Evolutionary conservation across 2,797 vertebrate genomes (phyloP), one percentile per base, ranked within the genome.

Genomic region (Dendrocincla tyrannina): DNA sequence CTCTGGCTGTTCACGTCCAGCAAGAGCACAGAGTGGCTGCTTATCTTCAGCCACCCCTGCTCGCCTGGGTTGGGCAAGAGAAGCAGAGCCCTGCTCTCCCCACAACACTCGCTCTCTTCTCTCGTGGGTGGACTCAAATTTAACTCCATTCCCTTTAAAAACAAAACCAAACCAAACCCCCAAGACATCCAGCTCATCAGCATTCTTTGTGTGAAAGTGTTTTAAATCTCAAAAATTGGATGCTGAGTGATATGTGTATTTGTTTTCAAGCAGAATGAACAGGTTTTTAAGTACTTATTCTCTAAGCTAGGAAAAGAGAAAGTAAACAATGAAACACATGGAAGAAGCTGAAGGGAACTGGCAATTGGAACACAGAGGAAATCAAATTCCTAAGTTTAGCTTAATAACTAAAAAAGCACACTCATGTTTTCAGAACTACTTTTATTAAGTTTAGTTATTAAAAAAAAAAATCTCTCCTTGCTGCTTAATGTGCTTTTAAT

Each of bases 191-290:
- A 81, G 30, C 9, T 78, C 53, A 91, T 52, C 62, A 46, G 9
- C 27, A 41, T 27, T 28, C 44, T 60, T 85, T 30, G 13, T 7
- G 55, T 37, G 53, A 67, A 94, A 84, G 50, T 47, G 28, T 78
- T 92, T 72, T 28, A 86, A 58, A 53, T 32, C 49, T 68, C 49
- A 47, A 49, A 93, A 95, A 91, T 8, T 16, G 22, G 28, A 46
- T 69, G 55, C 50, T 19, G 47, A 81, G 28, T 75, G 69, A 86
- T 53, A 53, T 79, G 42, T 7, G 16, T 35, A 19, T 73, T 79
- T 88, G 69, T 66, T 96, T 90, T 72, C 63, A 80, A 66, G 62
- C 19, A 87, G 55, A 88, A 83, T n/a, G 32, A 80, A 69, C 25
- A 85, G 58, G 22, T 60, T 88, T 94, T 83, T 35, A 89, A 91